Evolutionary conservation across 2,113 vertebrate species (phyloP), one percentile per base, ranked within the genome.

Genomic region (Corythoichthys intestinalis): DNA sequence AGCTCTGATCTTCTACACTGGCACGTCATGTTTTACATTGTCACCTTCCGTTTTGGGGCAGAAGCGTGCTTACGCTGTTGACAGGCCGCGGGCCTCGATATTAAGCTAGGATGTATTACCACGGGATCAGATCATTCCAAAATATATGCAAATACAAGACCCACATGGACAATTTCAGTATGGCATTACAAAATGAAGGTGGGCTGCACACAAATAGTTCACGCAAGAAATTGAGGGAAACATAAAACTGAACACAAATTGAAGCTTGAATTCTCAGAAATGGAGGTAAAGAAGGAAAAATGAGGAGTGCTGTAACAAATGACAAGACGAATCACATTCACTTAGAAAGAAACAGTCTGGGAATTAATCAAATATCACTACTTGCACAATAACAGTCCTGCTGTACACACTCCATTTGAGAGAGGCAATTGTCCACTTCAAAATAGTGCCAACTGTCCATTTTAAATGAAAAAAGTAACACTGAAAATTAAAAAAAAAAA

Each of bases 11-110:
- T 76, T 77, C 79, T 58, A 11, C 61, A 58, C 72, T 75, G 72
- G 71, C 80, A 83, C 78, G 76, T 84, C 82, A 81, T 79, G 87
- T 85, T 83, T 74, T 80, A 78, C 76, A 85, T 78, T 44, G 73
- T 67, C 62, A 13, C 41, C 62, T 72, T 76, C 78, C 80, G 82
- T 77, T 75, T 56, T 57, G 13, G 69, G 68, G 65, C 50, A 1
- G 17, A 64, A 39, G 82, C 53, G 44, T 2, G 58, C 57, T 73
- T 54, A 53, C 20, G 39, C 68, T 13, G 13, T 13, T 79, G 83
- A 81, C 82, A 75, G 80, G 69, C 66, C 67, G 9, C 38, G 52
- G 76, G 60, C 76, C 65, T 76, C 6, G 67, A 69, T 70, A 59
- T 64, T 67, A 80, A 71, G 71, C 68, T 70, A 62, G 47, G 58